Base-by-base conservation (phyloP, 2,888 invertebrate species). In the Lordiphosa fenestrarum region DNA sequence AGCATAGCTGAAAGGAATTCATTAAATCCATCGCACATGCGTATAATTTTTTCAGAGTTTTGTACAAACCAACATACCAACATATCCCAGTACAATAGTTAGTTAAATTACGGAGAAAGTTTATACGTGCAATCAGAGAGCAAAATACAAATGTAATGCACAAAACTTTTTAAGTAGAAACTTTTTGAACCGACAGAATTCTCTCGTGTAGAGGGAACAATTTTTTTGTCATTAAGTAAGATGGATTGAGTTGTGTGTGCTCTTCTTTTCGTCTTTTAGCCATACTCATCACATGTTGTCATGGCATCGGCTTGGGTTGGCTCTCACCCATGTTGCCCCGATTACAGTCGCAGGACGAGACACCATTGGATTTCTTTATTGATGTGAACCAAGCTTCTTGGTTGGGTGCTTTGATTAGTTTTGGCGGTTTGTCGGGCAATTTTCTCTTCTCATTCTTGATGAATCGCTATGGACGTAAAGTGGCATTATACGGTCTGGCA, bases 231-330 rank as follows among this genome's bases (percentile, higher is more conserved):
- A 9, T 30, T 30, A 30, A 30, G 30, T 9, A 9, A 30, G 30
- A 30, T 30, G 30, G 9, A 30, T 30, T 30, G n/a, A 21, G 19
- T 15, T 15, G 33, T 37, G 46, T 38, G 6, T 12, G 23, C 15
- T 48, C 38, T 49, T 63, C 48, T 42, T 44, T 6, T 40, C 15
- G 1, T 13, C 21, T 58, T 51, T 3, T 52, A 89, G 89, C 78
- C 6, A 86, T 84, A 4, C 55, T 89, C 19, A 80, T 89, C 44
- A 69, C 85, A 47, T 64, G 88, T 39, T 75, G 84, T 6, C 88
- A 89, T 83, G 89, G 89, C 53, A 74, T 86, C 15, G 80, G 73
- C 3, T 44, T 87, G 37, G 89, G 89, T 3, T 89, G 89, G 89
- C 58, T 88, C 2, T 80, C 88, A 0, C 88, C 89, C 5, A 87